Conservation (phyloP, 2,113 vertebrate genomes). For the Vombatus ursinus region DNA sequence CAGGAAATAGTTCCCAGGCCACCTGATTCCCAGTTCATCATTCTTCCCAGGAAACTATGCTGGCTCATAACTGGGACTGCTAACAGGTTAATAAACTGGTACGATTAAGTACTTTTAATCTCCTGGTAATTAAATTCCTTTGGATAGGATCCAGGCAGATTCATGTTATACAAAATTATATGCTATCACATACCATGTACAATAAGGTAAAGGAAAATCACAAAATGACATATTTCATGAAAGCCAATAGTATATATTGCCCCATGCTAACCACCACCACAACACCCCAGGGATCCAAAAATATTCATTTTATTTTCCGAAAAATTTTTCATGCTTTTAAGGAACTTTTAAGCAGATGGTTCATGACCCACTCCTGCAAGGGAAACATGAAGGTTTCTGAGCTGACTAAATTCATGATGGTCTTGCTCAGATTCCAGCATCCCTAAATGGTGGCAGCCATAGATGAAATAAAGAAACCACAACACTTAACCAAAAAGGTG, state of each 20-base stretch:
- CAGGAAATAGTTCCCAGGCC: neutral
- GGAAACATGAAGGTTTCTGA: neutral
- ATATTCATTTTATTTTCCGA: neutral
- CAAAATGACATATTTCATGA: neutral
- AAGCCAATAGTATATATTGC: neutral
- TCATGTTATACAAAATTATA: slow-evolving; percentile 2
- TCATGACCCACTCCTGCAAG: neutral
- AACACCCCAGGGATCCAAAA: slow-evolving; percentile 15
- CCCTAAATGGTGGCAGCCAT: neutral
- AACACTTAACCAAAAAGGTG: slow-evolving; percentile 5
- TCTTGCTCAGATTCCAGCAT: neutral
- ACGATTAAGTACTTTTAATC: slow-evolving; percentile 18
- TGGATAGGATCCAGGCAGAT: slow-evolving; percentile 19
- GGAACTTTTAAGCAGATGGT: slow-evolving; percentile 14
- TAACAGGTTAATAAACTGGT: slow-evolving; percentile 2
- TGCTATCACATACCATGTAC: neutral
- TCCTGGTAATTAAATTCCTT: slow-evolving; percentile 26
- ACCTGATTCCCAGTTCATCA: neutral
- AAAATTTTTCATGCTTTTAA: slow-evolving; percentile 10
- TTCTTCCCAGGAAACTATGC: neutral
- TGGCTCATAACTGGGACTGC: neutral
- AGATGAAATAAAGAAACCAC: neutral
- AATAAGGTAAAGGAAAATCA: neutral
- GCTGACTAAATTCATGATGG: neutral
- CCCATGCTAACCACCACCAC: slow-evolving; percentile 10